Percentiles rank a stretch among this genome's conserved stretches.
These are phyloP conservation scores for Brachypodius melanocephalos DNA, from an alignment of 2,113 vertebrate species.

Conservation along the genomic window DNA sequence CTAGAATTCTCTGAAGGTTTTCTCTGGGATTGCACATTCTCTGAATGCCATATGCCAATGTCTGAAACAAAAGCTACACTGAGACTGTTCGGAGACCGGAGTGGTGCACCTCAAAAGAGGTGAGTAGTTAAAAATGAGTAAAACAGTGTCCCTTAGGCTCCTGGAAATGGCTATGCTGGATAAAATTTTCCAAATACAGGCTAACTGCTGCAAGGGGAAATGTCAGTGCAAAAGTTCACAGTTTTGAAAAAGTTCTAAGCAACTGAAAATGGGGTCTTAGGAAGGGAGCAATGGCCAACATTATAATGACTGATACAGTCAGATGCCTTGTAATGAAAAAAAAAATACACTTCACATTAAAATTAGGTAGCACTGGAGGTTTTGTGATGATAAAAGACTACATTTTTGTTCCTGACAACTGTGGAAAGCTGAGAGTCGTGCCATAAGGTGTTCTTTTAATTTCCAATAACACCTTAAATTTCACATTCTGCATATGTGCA, in stretches of 20 bases:
- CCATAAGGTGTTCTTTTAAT: background rate
- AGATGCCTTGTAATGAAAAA: background rate
- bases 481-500: fast-evolving
- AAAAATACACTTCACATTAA: background rate
- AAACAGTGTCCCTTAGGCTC: background rate
- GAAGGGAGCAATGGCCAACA: fast-evolving
- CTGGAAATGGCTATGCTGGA: background rate
- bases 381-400: background rate
- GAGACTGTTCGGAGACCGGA: background rate
- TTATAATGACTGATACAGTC: background rate
- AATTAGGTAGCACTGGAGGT: background rate
- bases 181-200: background rate
- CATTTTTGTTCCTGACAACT: background rate
- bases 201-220: background rate
- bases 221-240: background rate
- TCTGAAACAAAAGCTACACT: background rate
- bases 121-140: background rate
- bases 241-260: background rate
- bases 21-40: background rate
- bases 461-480: background rate
- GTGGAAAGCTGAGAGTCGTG: background rate
- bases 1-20: background rate
- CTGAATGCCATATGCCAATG: background rate
- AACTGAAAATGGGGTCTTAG: background rate
- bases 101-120: background rate